phyloP scores from a whole-genome alignment of 1,140 invertebrate genomes.

The Leptopilina boulardi region DNA sequence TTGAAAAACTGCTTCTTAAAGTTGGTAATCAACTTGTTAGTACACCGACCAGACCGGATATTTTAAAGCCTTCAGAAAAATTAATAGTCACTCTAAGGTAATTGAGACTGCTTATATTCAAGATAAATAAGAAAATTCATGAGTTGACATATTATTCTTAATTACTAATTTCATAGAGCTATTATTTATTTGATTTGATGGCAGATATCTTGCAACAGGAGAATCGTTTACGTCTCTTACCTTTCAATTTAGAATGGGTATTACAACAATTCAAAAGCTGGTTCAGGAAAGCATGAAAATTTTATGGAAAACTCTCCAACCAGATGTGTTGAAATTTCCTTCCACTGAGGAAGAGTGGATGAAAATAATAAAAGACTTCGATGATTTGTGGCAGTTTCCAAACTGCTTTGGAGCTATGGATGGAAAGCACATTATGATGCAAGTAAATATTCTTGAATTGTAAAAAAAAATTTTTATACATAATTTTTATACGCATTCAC shows the following conservation, averaged over 20 bases:
- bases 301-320: neutral
- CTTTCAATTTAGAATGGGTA: neutral
- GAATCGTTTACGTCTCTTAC: neutral
- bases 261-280: neutral
- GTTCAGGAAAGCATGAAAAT: neutral
- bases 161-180: too few relatives aligned
- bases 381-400: neutral
- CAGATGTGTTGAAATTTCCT: neutral
- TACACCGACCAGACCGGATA: neutral
- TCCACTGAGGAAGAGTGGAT: neutral
- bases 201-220: neutral
- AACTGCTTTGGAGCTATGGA: neutral
- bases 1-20: neutral
- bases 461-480: neutral
- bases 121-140: too few relatives aligned
- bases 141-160: too few relatives aligned
- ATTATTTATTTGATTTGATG: too few relatives aligned
- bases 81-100: conserved; percentile 5
- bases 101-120: neutral
- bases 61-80: neutral
- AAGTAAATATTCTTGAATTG: neutral
- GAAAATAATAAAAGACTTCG: neutral
- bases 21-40: neutral
- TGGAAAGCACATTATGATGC: neutral
- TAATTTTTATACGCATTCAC: too few relatives aligned